phyloP scores from a whole-genome alignment of 2,888 invertebrate species.

The Pedicia rivosa region DNA sequence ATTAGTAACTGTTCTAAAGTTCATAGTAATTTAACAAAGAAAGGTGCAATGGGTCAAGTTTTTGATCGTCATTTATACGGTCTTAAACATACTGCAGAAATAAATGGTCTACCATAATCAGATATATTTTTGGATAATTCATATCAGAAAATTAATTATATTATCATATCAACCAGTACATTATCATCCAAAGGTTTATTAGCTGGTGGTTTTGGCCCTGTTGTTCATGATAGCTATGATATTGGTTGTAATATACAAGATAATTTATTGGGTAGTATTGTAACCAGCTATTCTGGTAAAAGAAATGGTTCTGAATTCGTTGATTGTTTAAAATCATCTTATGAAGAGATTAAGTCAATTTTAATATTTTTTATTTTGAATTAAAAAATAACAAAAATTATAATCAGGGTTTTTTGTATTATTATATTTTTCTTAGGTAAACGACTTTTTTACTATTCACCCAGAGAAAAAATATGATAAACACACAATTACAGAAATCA shows the following conservation, averaged over 20 bases:
- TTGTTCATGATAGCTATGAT: conserved; percentile 78
- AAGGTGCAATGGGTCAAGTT: conserved; percentile 95
- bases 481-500: too few species aligned
- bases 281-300: conserved; percentile 60
- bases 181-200: conserved; percentile 70
- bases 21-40: conserved; percentile 71
- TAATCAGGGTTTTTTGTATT: too few species aligned
- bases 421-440: too few species aligned
- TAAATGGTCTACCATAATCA: conserved; percentile 31
- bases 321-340: conserved; percentile 50
- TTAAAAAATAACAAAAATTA: too few species aligned
- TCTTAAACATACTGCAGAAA: conserved; percentile 54
- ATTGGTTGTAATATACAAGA: conserved; percentile 82
- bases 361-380: too few species aligned
- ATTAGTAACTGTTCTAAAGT: conserved; percentile 65
- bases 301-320: conserved; percentile 56
- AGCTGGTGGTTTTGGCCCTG: conserved; percentile 91
- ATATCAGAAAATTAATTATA: conserved; percentile 67
- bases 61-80: conserved; percentile 94
- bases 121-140: conserved; percentile 51
- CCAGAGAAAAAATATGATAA: too few species aligned
- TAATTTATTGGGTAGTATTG: conserved; percentile 64
- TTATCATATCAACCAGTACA: conserved; percentile 89
- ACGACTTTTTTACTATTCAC: too few species aligned
- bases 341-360: conserved; percentile 55